Conservation (phyloP, 1,140 invertebrate genomes). For the Bombus sibiricus region DNA sequence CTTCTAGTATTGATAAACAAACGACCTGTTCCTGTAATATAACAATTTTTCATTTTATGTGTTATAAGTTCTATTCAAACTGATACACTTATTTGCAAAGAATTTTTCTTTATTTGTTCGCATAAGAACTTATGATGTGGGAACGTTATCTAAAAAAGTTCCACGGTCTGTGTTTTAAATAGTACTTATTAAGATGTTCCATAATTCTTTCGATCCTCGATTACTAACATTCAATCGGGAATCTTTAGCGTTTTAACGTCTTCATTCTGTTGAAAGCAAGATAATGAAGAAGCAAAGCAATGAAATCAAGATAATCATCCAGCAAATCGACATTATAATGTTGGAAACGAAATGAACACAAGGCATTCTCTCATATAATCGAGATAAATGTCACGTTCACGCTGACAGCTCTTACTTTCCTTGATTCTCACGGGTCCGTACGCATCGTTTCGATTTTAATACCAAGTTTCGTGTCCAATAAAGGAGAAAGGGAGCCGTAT, state of each 20-base stretch:
- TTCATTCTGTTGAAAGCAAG: background rate
- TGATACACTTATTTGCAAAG: too few relatives aligned
- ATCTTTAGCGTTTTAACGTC: background rate
- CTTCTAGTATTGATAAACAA: too few relatives aligned
- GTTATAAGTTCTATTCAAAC: too few relatives aligned
- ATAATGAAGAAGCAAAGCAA: background rate
- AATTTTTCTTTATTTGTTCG: too few relatives aligned
- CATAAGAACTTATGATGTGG: too few relatives aligned
- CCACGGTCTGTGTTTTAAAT: too few relatives aligned
- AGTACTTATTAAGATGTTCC: too few relatives aligned
- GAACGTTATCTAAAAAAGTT: too few relatives aligned
- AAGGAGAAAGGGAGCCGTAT: conserved; percentile 21
- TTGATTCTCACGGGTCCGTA: conserved; percentile 55
- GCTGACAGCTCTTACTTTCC: conserved; percentile 45
- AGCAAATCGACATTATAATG: background rate
- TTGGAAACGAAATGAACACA: background rate
- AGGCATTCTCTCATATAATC: conserved; percentile 12
- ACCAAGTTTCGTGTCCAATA: conserved; percentile 42
- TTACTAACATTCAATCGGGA: background rate
- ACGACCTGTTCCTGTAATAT: too few relatives aligned
- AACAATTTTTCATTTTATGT: too few relatives aligned
- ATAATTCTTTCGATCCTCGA: background rate
- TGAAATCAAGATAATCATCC: background rate
- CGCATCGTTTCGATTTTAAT: conserved; percentile 59
- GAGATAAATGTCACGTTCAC: conserved; percentile 60